Conservation (phyloP, 2,888 invertebrate genomes). For the Leptopilina myrica region DNA sequence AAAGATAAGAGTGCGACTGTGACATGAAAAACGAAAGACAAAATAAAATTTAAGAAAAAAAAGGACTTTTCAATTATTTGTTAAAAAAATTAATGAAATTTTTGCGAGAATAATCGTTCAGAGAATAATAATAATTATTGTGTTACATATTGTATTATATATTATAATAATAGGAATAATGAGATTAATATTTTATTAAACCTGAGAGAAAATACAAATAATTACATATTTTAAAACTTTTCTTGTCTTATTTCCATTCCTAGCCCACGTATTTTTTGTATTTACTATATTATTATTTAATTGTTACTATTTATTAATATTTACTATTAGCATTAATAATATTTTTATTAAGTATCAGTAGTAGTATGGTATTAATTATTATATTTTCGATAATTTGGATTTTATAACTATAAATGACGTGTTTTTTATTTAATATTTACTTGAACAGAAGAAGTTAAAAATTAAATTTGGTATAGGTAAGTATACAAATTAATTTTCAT, state of each 20-base stretch:
- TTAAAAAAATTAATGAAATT: conserved; percentile 54
- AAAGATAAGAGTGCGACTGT: conserved; percentile 43
- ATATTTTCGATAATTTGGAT: no score
- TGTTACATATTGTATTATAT: conserved; percentile 62
- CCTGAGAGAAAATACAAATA: conserved; percentile 71
- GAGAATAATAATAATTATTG: conserved; percentile 60
- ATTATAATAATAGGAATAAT: conserved; percentile 59
- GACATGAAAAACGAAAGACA: conserved; percentile 41
- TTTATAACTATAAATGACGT: no score
- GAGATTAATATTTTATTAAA: conserved; percentile 65
- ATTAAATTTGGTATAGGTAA: no score
- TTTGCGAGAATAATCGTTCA: conserved; percentile 50
- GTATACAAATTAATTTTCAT: no score
- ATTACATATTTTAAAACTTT: conserved; percentile 68
- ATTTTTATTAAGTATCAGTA: no score
- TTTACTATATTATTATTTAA: no score
- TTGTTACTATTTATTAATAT: no score
- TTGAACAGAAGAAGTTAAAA: no score
- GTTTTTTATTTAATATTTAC: no score
- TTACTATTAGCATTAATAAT: no score
- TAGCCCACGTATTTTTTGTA: background rate
- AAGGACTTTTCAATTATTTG: conserved; percentile 39
- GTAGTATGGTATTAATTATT: no score
- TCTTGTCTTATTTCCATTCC: conserved; percentile 31
- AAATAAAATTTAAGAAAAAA: conserved; percentile 45